A percentile compares a stretch with the other conserved stretches of the same genome.
Conservation (phyloP, 1,140 invertebrate species). For the Melanaphis sacchari region DNA sequence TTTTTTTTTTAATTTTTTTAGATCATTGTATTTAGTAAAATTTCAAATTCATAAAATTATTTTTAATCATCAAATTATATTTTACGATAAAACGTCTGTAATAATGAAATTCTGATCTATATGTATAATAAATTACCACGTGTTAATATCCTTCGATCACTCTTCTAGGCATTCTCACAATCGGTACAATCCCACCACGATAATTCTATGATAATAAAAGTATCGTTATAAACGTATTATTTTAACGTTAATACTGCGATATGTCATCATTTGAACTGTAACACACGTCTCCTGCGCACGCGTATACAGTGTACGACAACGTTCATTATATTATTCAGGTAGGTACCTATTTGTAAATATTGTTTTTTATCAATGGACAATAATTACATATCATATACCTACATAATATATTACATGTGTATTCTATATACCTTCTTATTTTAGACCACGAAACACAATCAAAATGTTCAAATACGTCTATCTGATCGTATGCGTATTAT, state of each 20-base stretch:
- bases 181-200: neutral
- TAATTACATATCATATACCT: neutral
- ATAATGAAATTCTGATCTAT: neutral
- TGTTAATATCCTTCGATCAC: neutral
- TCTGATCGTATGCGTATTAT: neutral
- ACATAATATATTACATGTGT: no score
- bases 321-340: neutral
- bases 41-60: neutral
- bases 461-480: neutral
- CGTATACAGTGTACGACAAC: neutral
- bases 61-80: neutral
- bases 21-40: neutral
- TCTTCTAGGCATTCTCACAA: neutral
- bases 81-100: neutral
- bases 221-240: neutral
- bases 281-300: neutral
- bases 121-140: neutral
- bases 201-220: neutral
- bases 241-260: neutral
- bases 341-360: neutral
- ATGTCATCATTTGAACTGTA: constrained; percentile 7
- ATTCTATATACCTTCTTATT: neutral
- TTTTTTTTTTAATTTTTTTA: neutral
- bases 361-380: neutral
- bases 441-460: neutral